Evolutionary conservation across 2,888 invertebrate genomes (phyloP).

Genomic region (Plusia festucae): DNA sequence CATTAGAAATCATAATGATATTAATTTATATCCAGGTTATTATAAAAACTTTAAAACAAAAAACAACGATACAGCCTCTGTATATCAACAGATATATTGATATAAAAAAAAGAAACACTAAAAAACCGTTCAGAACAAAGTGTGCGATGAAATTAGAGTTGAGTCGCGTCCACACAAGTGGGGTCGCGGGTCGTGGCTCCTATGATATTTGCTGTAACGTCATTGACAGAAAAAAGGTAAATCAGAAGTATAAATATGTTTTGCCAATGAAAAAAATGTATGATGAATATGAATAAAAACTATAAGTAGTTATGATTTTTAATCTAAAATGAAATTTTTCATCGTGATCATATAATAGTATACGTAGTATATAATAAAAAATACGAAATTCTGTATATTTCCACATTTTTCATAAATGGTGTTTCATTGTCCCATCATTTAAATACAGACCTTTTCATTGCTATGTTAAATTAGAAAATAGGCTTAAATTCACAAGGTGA

Average conservation of each 20-base stretch:
- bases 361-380: too few relatives aligned
- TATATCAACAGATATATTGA: background rate
- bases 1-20: background rate
- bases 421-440: too few relatives aligned
- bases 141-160: slow-evolving; percentile 42
- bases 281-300: too few relatives aligned
- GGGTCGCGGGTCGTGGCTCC: slow-evolving; percentile 44
- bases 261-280: background rate
- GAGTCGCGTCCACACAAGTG: slow-evolving; percentile 46
- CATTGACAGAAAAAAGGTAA: slow-evolving; percentile 6
- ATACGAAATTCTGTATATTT: too few relatives aligned
- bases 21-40: background rate
- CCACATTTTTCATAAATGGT: too few relatives aligned
- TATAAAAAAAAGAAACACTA: background rate
- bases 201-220: slow-evolving; percentile 19
- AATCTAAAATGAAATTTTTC: too few relatives aligned
- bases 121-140: slow-evolving; percentile 14
- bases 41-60: background rate
- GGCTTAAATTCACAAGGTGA: too few relatives aligned
- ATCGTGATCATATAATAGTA: too few relatives aligned
- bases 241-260: slow-evolving; percentile 8
- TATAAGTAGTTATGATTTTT: too few relatives aligned
- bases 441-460: too few relatives aligned
- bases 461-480: too few relatives aligned
- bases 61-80: background rate